Conservation (phyloP, 2,888 invertebrate species). For the Leptogaster cylindrica region DNA sequence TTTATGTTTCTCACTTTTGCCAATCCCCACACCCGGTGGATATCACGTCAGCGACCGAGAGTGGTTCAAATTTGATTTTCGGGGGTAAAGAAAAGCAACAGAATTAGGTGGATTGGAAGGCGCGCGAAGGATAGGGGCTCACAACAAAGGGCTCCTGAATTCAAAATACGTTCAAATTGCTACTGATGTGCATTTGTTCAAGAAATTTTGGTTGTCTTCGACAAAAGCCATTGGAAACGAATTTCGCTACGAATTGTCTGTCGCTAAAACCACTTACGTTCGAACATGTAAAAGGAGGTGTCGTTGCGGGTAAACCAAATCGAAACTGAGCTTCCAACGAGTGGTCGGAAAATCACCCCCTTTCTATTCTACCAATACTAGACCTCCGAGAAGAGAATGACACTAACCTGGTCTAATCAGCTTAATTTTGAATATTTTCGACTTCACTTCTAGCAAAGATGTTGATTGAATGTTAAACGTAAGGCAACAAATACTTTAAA, state of each 20-base stretch:
- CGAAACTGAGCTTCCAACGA: slow-evolving; percentile 5
- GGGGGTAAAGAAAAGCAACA: slow-evolving; percentile 31
- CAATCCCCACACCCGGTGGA: neutral
- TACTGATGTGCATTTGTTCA: slow-evolving; percentile 22
- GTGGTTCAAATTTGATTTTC: slow-evolving; percentile 28
- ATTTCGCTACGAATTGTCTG: slow-evolving; percentile 24
- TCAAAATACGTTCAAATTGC: slow-evolving; percentile 26
- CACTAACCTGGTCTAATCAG: too few species aligned
- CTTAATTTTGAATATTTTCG: too few species aligned
- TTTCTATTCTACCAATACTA: too few species aligned
- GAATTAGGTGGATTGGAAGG: neutral
- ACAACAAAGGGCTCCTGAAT: slow-evolving; percentile 2
- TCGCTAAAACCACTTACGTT: slow-evolving; percentile 32
- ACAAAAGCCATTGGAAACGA: neutral
- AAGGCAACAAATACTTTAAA: too few species aligned
- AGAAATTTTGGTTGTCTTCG: slow-evolving; percentile 12
- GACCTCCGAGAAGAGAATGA: too few species aligned
- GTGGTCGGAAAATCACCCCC: neutral
- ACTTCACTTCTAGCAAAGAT: too few species aligned
- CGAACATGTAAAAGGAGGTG: slow-evolving; percentile 37
- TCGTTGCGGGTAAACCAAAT: slow-evolving; percentile 13
- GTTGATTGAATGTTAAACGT: too few species aligned
- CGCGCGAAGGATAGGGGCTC: neutral
- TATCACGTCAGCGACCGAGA: neutral
- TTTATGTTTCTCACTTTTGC: slow-evolving; percentile 17